These are phyloP conservation scores for Campylomormyrus tamandua DNA, from an alignment of 2,113 vertebrate genomes.

Conservation along the genomic window DNA sequence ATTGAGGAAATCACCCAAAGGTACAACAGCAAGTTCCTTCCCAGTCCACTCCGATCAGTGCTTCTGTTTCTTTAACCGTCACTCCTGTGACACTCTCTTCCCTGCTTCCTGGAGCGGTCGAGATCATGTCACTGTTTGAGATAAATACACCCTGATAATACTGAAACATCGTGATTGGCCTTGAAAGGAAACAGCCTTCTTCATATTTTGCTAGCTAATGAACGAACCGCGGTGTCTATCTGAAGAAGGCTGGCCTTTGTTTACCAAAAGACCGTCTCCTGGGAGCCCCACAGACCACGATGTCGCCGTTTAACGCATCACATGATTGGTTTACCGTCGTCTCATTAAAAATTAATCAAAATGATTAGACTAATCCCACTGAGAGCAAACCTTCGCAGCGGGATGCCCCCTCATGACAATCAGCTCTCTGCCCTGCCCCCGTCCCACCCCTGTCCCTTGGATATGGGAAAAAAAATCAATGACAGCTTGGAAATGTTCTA, in stretches of 20 bases:
- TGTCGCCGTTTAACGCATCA: slow-evolving; percentile 72
- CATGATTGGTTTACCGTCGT: slow-evolving; percentile 80
- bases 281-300: slow-evolving; percentile 57
- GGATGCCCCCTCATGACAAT: slow-evolving; percentile 68
- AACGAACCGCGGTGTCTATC: background rate
- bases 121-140: background rate
- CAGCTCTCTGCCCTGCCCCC: slow-evolving; percentile 47
- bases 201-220: background rate
- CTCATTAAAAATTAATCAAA: slow-evolving; percentile 76
- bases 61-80: background rate
- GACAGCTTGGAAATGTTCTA: slow-evolving; percentile 19
- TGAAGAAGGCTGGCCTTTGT: background rate
- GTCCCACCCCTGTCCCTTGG: slow-evolving; percentile 25
- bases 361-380: slow-evolving; percentile 74
- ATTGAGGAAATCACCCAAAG: background rate
- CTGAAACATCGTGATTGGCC: background rate
- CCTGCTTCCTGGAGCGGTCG: background rate
- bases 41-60: background rate
- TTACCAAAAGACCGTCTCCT: slow-evolving; percentile 12
- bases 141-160: background rate
- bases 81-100: background rate
- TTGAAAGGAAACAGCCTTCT: background rate
- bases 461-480: slow-evolving; percentile 29
- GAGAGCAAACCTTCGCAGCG: slow-evolving; percentile 57
- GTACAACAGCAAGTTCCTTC: background rate